Evolutionary conservation across 2,888 invertebrate species (phyloP).

Genomic region (Aplocera efformata): DNA sequence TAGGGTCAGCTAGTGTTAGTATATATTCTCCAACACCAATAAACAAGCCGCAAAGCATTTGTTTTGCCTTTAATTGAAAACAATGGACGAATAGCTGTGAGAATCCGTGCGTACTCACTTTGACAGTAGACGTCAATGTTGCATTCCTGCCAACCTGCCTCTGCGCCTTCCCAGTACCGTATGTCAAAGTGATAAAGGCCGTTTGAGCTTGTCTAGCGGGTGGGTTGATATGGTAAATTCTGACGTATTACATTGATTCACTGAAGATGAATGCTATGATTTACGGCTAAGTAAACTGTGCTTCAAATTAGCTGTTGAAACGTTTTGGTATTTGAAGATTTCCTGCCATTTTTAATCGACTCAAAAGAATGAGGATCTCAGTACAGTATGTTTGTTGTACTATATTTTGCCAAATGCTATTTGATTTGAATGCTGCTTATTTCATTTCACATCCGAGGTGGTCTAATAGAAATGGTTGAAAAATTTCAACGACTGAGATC

Average conservation of each 20-base stretch:
- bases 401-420: too few relatives aligned
- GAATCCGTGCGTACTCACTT: conserved; percentile 37
- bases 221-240: conserved; percentile 13
- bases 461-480: too few relatives aligned
- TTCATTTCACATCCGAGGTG: too few relatives aligned
- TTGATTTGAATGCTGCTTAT: too few relatives aligned
- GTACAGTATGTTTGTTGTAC: too few relatives aligned
- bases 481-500: too few relatives aligned
- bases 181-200: not conserved
- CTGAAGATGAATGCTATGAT: conserved; percentile 38
- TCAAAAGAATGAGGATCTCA: too few relatives aligned
- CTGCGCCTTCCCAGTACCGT: conserved; percentile 16
- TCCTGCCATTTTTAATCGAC: not conserved
- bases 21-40: conserved; percentile 7
- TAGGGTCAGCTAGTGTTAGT: too few relatives aligned
- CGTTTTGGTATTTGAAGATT: conserved; percentile 5
- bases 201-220: conserved; percentile 3
- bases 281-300: conserved; percentile 20
- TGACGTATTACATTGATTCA: conserved; percentile 46
- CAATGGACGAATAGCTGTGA: conserved; percentile 36
- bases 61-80: conserved; percentile 32
- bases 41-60: conserved; percentile 15
- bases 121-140: conserved; percentile 46
- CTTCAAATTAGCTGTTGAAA: conserved; percentile 8
- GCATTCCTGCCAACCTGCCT: conserved; percentile 33